Conservation (phyloP, 2,113 vertebrate genomes). For the Pseudorasbora parva region DNA sequence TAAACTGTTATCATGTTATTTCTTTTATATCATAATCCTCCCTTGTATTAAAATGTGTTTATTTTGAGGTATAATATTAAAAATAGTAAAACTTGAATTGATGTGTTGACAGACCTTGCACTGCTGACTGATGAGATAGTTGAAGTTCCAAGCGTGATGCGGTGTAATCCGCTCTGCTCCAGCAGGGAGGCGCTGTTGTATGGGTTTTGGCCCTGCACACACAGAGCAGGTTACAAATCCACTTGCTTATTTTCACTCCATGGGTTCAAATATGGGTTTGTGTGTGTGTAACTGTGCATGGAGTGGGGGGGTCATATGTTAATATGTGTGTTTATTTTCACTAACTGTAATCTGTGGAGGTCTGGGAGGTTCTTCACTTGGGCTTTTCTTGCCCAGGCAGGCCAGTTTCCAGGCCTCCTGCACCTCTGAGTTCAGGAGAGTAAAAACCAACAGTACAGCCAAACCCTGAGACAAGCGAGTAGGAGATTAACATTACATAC, state of each 20-base stretch:
- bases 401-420: conserved; percentile 88
- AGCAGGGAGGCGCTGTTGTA: conserved; percentile 94
- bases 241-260: conserved; percentile 24
- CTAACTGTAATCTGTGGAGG: conserved; percentile 80
- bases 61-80: no score
- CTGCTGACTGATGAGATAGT: conserved; percentile 98
- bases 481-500: background rate
- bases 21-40: background rate
- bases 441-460: conserved; percentile 88
- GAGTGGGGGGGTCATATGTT: background rate
- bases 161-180: conserved; percentile 96
- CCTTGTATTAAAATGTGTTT: background rate
- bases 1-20: background rate
- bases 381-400: conserved; percentile 88
- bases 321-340: conserved; percentile 14
- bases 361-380: conserved; percentile 82
- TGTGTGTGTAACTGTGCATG: background rate
- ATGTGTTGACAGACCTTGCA: conserved; percentile 82
- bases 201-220: conserved; percentile 83
- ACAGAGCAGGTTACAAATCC: conserved; percentile 18
- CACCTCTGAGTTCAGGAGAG: conserved; percentile 89
- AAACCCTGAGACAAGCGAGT: conserved; percentile 79
- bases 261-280: background rate
- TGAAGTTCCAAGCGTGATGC: conserved; percentile 95
- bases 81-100: background rate